Evolutionary conservation across 2,113 vertebrate species (phyloP), one percentile per base, ranked within the genome.

Genomic region (Platichthys stellatus): DNA sequence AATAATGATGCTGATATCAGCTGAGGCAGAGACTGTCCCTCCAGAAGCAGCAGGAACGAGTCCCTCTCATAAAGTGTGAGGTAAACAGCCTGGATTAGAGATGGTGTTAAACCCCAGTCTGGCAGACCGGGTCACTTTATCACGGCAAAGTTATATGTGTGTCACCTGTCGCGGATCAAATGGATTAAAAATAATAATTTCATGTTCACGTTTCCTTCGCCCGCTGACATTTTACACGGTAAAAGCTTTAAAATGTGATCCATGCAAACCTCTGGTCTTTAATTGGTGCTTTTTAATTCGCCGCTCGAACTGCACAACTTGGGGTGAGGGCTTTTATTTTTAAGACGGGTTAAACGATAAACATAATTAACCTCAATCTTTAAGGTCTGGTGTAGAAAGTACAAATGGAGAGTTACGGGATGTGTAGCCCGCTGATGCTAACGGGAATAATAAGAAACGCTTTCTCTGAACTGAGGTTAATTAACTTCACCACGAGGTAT

Each of bases 111-210:
- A 79, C 63, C 60, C 65, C 47, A 71, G 71, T 24, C 62, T 83
- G 85, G 66, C 76, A 56, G 68, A 53, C 38, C 28, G 28, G 28
- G 28, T 28, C 28, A 28, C 28, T 28, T 28, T 28, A 28, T 28
- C 28, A 28, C 1, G 5, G 28, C 28, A 5, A 5, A 60, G 54
- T 43, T 72, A 60, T 59, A 74, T 47, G 26, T 43, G 64, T 54
- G 24, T 35, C 63, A 81, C 74, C 35, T 79, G 76, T 70, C 78
- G 77, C 47, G 69, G 61, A 67, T 75, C n/a, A 70, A 70, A 61
- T 63, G 64, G 68, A 82, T 86, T 73, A 59, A 8, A 31, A 18
- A 65, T 74, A 71, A 74, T 78, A 76, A 81, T 82, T 81, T 74
- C 24, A 62, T 63, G 58, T 65, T 64, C 26, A 64, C 69, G 64